These are phyloP conservation scores for Ammospiza caudacuta DNA, from an alignment of 2,113 vertebrate genomes.

Conservation along the genomic window DNA sequence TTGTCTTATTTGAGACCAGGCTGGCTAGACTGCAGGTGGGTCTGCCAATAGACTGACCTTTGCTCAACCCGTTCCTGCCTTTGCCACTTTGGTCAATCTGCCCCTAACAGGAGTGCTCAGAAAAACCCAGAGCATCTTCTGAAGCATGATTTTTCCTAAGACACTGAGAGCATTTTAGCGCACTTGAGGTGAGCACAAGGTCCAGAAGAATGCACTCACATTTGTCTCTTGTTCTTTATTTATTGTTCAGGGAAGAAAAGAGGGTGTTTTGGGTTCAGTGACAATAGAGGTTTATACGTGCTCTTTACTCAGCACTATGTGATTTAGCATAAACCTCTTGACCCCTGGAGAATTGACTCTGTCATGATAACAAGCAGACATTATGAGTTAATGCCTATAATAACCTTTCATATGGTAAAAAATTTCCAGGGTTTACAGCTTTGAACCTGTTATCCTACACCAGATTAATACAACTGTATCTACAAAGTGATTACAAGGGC, in stretches of 20 bases:
- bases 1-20: background rate
- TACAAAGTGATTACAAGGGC: constrained; percentile 54
- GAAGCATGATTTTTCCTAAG: background rate
- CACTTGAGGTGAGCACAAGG: background rate
- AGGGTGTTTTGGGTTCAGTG: background rate
- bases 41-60: background rate
- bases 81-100: background rate
- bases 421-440: constrained; percentile 77
- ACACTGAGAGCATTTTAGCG: background rate
- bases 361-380: background rate
- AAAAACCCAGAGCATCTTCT: background rate
- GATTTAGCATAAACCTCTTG: background rate
- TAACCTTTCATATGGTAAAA: constrained; percentile 70
- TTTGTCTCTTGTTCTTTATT: background rate
- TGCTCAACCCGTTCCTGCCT: background rate
- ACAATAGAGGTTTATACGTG: background rate
- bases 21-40: background rate
- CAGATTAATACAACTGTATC: constrained; percentile 59
- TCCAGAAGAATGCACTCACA: background rate
- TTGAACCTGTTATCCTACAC: constrained; percentile 72
- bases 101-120: rapidly evolving
- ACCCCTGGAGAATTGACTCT: background rate
- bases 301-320: background rate
- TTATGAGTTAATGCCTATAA: constrained; percentile 34
- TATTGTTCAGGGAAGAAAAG: background rate